Conservation (phyloP, 1,140 invertebrate genomes). For the Apolygus lucorum region DNA sequence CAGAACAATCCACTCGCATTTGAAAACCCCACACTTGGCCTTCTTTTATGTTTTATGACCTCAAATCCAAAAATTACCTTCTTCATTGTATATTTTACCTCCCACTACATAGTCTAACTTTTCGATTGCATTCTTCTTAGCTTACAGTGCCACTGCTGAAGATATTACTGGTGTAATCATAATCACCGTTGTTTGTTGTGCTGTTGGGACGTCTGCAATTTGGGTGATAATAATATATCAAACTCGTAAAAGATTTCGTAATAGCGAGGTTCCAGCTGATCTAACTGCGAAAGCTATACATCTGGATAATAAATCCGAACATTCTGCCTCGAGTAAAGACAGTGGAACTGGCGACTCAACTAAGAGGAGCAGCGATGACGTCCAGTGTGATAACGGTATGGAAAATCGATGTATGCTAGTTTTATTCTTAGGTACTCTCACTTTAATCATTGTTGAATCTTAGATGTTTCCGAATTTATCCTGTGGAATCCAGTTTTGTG, state of each 20-base stretch:
- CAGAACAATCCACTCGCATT: no score
- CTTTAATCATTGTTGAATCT: neutral
- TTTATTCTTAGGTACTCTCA: conserved; percentile 25
- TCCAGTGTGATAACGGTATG: conserved; percentile 33
- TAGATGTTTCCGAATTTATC: neutral
- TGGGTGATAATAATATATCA: conserved; percentile 91
- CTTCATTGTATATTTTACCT: neutral
- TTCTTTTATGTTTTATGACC: no score
- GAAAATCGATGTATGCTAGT: no score
- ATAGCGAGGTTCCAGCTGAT: conserved; percentile 36
- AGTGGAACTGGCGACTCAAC: conserved; percentile 52
- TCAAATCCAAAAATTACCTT: neutral
- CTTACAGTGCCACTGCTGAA: conserved; percentile 35
- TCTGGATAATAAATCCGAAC: conserved; percentile 41
- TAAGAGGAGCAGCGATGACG: conserved; percentile 48
- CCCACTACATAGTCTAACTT: neutral
- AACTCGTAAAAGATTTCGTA: conserved; percentile 53
- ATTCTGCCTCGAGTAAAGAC: conserved; percentile 48
- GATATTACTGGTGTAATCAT: conserved; percentile 76
- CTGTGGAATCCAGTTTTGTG: neutral
- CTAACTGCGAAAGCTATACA: conserved; percentile 30
- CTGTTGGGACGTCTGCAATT: conserved; percentile 77
- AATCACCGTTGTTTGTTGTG: conserved; percentile 80
- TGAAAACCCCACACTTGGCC: no score
- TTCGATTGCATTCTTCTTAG: neutral